A percentile compares a stretch with the other conserved stretches of the same genome.
These are phyloP conservation scores for Balaeniceps rex DNA, from an alignment of 2,113 vertebrate species.

Conservation along the genomic window DNA sequence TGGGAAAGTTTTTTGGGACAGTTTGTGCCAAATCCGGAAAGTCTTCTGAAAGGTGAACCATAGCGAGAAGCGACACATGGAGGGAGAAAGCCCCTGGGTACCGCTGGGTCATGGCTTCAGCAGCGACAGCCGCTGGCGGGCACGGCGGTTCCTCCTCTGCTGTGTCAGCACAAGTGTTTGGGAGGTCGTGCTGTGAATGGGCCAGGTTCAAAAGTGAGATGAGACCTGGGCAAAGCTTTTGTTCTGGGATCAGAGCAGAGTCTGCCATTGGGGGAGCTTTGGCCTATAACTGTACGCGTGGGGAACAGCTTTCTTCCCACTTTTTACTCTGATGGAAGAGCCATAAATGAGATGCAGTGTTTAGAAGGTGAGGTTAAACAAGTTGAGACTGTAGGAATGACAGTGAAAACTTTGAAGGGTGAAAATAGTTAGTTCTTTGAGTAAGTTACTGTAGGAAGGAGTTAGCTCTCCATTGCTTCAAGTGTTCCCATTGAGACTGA, in stretches of 20 bases:
- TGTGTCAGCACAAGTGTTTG: not conserved
- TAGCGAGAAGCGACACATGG: rapidly evolving
- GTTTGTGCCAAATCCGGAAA: not conserved
- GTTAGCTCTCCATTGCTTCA: not conserved
- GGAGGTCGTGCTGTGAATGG: not conserved
- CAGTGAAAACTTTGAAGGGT: not conserved
- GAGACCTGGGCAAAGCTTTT: not conserved
- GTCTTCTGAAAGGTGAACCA: not conserved
- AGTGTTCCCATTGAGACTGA: not conserved
- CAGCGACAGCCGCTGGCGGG: not conserved
- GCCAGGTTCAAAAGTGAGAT: not conserved
- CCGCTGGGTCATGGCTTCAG: not conserved
- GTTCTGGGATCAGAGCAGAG: not conserved
- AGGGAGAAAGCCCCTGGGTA: not conserved
- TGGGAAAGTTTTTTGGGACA: not conserved
- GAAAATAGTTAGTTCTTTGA: not conserved
- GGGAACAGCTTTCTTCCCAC: not conserved
- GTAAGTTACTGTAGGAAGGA: not conserved
- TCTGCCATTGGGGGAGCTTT: not conserved
- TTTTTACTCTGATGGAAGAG: not conserved
- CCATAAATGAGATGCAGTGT: not conserved
- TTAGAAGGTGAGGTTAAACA: not conserved
- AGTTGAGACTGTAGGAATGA: not conserved
- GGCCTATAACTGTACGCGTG: not conserved
- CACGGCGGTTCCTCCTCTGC: rapidly evolving